Base-by-base conservation (phyloP, 1,140 invertebrate species). In the Macrobrachium rosenbergii region DNA sequence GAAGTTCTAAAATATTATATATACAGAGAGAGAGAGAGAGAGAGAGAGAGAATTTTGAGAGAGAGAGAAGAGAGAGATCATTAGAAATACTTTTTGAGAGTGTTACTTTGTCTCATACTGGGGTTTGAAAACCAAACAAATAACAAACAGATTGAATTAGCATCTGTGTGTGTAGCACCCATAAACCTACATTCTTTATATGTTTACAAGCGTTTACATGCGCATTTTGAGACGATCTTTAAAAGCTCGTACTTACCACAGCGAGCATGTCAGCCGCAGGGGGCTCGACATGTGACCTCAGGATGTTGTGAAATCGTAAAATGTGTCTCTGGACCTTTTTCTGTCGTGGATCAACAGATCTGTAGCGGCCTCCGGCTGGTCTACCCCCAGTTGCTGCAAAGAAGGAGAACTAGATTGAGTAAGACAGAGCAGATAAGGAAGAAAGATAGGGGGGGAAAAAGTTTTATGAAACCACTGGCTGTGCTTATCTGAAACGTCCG, bases 181-280 rank as follows among this genome's bases (percentile, higher is more conserved):
- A 37, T 37, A 37, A 37, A 67, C 64, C 0, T n/a, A 67, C 1
- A 67, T 14, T 67, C 64, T 67, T 17, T 0, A 12, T 52, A 52
- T 52, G 12, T 52, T 8, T 52, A 52, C 52, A 52, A 8, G 7
- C 6, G 52, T 12, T 8, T 12, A 52, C 7, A 8, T 52, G 52
- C 12, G 12, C 52, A 12, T 52, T 52, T 52, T 12, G 52, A 52
- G 52, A 67, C 64, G 23, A 0, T 11, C 10, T 11, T 1, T 21
- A 67, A 67, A 23, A 14, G 14, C 37, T 28, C 37, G 58, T 2
- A 86, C 92, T 92, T 92, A 97, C 96, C 96, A 96, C 95, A 88
- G 93, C 91, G 21, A 96, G 92, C 96, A 97, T 97, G 91, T 97
- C 95, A 21, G 94, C 93, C 7, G 96, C 95, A 17, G 93, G 92